Evolutionary conservation across 2,113 vertebrate genomes (phyloP).

Genomic region (Bos indicus): DNA sequence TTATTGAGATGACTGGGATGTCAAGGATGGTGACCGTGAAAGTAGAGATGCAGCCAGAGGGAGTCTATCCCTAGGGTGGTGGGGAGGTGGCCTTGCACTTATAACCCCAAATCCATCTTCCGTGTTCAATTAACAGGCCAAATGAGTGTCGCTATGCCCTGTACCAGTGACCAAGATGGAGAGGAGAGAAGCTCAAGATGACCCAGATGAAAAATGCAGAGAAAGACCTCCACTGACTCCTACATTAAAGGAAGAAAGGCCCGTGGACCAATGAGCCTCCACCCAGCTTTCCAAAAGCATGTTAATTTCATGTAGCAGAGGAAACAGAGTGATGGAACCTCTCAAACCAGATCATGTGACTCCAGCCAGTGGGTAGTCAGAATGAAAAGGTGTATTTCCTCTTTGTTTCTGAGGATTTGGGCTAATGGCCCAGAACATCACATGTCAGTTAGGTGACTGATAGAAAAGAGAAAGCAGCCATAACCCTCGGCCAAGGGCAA

Average conservation of each 20-base stretch:
- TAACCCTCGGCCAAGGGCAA: neutral
- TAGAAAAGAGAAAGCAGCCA: neutral
- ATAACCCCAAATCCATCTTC: constrained; percentile 71
- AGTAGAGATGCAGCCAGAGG: neutral
- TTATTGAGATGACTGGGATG: neutral
- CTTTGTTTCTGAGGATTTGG: neutral
- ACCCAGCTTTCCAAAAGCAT: neutral
- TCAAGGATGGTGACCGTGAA: neutral
- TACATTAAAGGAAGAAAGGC: neutral
- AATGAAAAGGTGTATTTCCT: neutral
- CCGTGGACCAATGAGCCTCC: accelerated
- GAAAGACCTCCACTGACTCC: neutral
- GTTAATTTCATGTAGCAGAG: neutral
- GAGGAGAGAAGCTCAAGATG: constrained; percentile 24
- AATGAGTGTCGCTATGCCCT: constrained; percentile 68
- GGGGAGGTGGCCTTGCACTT: constrained; percentile 61
- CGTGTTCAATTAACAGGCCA: constrained; percentile 72
- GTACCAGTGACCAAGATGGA: constrained; percentile 64
- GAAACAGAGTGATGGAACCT: neutral
- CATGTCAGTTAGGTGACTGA: neutral
- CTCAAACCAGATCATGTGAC: neutral
- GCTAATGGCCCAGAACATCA: neutral
- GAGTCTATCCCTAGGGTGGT: constrained; percentile 48
- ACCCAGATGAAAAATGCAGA: neutral
- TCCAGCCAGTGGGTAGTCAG: neutral